phyloP scores from a whole-genome alignment of 2,797 vertebrate species.

The Pseudochromis fuscus region DNA sequence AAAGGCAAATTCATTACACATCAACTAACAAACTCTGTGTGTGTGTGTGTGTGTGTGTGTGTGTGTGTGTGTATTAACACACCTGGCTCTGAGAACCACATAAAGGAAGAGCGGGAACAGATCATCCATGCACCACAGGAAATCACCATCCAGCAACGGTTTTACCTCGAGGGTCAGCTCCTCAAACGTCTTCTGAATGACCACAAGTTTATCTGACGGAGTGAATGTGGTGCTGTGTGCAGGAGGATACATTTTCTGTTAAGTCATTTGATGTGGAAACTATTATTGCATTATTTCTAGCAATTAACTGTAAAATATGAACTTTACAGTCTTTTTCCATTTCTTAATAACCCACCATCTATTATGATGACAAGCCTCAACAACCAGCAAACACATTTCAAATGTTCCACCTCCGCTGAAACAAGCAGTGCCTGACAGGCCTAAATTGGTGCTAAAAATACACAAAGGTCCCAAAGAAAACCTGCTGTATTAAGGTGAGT shows the following conservation, averaged over 20 bases:
- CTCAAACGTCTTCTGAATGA: slow-evolving; percentile 96
- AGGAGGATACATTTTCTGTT: background rate
- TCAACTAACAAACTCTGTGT: background rate
- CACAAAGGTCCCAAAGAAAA: background rate
- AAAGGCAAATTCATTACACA: no score
- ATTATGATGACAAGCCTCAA: background rate
- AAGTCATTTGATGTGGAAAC: no score
- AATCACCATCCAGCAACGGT: slow-evolving; percentile 87
- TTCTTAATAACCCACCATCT: background rate
- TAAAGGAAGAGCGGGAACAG: slow-evolving; percentile 97
- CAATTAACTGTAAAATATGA: background rate
- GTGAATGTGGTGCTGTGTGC: slow-evolving; percentile 92
- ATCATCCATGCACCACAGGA: slow-evolving; percentile 98
- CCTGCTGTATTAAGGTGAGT: background rate
- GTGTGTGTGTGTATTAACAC: slow-evolving; percentile 29
- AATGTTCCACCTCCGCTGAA: no score
- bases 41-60: background rate
- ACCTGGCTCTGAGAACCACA: slow-evolving; percentile 97
- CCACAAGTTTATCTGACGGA: slow-evolving; percentile 93
- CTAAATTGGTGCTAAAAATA: background rate
- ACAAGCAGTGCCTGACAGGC: background rate
- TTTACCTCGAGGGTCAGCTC: slow-evolving; percentile 94
- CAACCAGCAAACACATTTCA: background rate
- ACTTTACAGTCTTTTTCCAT: background rate
- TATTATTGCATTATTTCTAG: background rate